phyloP scores from a whole-genome alignment of 2,888 invertebrate species.

The Eupithecia insigniata region DNA sequence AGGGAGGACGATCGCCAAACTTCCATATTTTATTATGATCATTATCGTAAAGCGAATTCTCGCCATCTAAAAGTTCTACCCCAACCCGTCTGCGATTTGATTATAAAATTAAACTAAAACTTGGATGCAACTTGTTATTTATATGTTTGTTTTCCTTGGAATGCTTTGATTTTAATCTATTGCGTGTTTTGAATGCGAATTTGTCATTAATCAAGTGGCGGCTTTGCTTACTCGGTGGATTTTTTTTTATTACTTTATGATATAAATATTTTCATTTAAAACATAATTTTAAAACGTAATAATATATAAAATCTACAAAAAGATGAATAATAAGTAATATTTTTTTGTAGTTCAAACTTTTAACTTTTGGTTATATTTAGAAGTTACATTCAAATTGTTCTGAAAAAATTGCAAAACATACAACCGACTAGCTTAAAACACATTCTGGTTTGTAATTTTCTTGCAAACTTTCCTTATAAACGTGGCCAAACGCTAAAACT shows the following conservation, averaged over 20 bases:
- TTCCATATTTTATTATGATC: slow-evolving; percentile 84
- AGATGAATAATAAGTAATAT: too few relatives aligned
- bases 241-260: too few relatives aligned
- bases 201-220: background rate
- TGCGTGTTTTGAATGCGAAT: slow-evolving; percentile 10
- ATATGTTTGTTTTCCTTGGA: slow-evolving; percentile 43
- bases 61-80: slow-evolving; percentile 74
- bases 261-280: too few relatives aligned
- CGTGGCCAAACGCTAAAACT: slow-evolving; percentile 51
- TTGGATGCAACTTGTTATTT: slow-evolving; percentile 47
- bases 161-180: slow-evolving; percentile 27
- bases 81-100: slow-evolving; percentile 72
- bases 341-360: too few relatives aligned
- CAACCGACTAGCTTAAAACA: background rate
- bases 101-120: slow-evolving; percentile 76
- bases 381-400: too few relatives aligned
- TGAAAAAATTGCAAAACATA: background rate
- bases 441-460: slow-evolving; percentile 15
- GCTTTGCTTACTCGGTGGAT: too few relatives aligned
- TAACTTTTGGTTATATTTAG: too few relatives aligned
- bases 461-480: slow-evolving; percentile 43
- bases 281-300: too few relatives aligned
- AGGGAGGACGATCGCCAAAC: slow-evolving; percentile 76
- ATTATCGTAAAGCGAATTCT: slow-evolving; percentile 80
- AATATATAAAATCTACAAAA: too few relatives aligned